Conservation (phyloP, 1,140 invertebrate genomes). For the Drosophila triauraria region DNA sequence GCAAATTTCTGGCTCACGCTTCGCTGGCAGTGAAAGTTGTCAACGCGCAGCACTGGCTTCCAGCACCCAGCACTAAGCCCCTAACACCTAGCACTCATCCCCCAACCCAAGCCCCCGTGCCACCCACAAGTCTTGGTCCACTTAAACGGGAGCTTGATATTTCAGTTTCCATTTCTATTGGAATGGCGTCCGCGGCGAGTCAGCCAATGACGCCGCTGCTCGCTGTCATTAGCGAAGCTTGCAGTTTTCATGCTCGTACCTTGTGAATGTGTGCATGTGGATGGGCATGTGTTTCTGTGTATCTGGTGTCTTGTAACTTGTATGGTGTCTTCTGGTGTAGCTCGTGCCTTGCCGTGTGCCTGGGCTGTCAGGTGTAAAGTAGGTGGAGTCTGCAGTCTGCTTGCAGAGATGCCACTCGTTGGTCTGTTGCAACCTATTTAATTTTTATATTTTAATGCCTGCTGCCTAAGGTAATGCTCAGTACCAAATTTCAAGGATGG, state of each 20-base stretch:
- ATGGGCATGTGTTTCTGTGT: slow-evolving; percentile 8
- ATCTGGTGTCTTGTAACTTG: slow-evolving; percentile 26
- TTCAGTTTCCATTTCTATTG: slow-evolving; percentile 44
- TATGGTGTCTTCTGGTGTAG: slow-evolving; percentile 23
- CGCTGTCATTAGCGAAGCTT: slow-evolving; percentile 25
- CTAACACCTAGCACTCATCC: background rate
- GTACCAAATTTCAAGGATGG: no score
- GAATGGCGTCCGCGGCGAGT: slow-evolving; percentile 27
- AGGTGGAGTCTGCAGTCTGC: slow-evolving; percentile 35
- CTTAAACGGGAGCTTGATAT: slow-evolving; percentile 36
- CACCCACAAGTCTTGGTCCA: slow-evolving; percentile 28
- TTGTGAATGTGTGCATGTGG: slow-evolving; percentile 26
- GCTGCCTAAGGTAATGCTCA: background rate
- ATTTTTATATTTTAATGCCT: background rate
- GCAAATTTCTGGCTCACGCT: slow-evolving; percentile 45
- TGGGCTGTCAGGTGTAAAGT: slow-evolving; percentile 42
- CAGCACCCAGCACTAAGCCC: background rate
- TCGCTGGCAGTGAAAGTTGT: slow-evolving; percentile 46
- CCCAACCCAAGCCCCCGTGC: background rate
- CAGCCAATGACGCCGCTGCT: slow-evolving; percentile 36
- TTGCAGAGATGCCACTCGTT: slow-evolving; percentile 9
- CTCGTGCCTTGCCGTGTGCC: slow-evolving; percentile 18
- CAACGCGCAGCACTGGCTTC: background rate
- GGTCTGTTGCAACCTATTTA: slow-evolving; percentile 14
- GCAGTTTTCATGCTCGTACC: slow-evolving; percentile 29